phyloP scores from a whole-genome alignment of 2,888 invertebrate species.

The Anoplius nigerrimus region DNA sequence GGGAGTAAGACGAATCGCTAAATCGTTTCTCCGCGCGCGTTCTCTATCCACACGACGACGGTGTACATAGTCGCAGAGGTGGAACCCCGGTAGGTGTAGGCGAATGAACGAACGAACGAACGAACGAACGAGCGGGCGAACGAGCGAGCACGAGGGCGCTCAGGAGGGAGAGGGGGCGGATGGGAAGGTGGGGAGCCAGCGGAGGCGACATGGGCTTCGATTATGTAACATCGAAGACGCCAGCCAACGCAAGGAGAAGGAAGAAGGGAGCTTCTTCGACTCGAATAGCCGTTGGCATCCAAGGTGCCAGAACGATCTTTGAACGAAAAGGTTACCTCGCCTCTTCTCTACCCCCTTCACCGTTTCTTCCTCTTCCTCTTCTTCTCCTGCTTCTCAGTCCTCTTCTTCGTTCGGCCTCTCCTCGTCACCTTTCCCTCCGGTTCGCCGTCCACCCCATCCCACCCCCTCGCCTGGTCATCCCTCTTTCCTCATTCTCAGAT shows the following conservation, averaged over 20 bases:
- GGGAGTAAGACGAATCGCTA: slow-evolving; percentile 7
- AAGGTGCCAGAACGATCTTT: slow-evolving; percentile 39
- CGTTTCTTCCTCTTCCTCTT: slow-evolving; percentile 7
- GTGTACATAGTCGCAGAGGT: slow-evolving; percentile 32
- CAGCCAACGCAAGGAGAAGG: slow-evolving; percentile 11
- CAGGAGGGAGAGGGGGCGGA: slow-evolving; percentile 8
- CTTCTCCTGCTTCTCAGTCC: slow-evolving; percentile 11
- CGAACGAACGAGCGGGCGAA: neutral
- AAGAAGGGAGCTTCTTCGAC: neutral
- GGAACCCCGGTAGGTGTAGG: slow-evolving; percentile 36
- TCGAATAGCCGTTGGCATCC: slow-evolving; percentile 37
- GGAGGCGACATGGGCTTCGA: neutral
- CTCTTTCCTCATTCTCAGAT: slow-evolving; percentile 35
- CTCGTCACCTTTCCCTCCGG: slow-evolving; percentile 1
- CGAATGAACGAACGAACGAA: slow-evolving; percentile 7
- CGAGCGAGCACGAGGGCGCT: neutral
- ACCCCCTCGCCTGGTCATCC: slow-evolving; percentile 21
- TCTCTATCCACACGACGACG: slow-evolving; percentile 12
- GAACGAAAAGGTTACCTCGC: slow-evolving; percentile 32
- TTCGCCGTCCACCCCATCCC: neutral
- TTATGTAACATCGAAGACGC: slow-evolving; percentile 3
- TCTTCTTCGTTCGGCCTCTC: slow-evolving; percentile 3
- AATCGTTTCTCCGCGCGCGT: slow-evolving; percentile 10
- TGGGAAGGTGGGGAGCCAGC: slow-evolving; percentile 16
- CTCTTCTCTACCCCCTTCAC: neutral